Base-by-base conservation (phyloP, 2,888 invertebrate genomes). In the Sphaerophoria taeniata region DNA sequence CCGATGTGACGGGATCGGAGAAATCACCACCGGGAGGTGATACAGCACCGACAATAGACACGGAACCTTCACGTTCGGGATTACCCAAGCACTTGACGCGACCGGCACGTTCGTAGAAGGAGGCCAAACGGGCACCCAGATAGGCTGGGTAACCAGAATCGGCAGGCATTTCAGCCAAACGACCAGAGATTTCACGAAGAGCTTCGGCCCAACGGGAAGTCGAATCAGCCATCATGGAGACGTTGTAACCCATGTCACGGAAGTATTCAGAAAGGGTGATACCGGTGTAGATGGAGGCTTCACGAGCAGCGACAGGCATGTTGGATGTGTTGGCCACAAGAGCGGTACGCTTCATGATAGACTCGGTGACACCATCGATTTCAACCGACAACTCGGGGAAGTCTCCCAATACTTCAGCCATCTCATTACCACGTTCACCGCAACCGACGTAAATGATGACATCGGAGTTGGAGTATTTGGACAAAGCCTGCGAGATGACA, bases 191-290 rank as follows among this genome's bases (percentile, higher is more conserved):
- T 95, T 99, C 99, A 94, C 99, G 95, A 93, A 99, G 95, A 89
- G 99, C 99, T 93, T 99, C 99, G 84, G 99, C 99, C 99, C 99
- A 99, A 93, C 99, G 98, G 12, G 99, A 99, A 24, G 99, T 99
- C 36, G 99, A 99, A 93, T 99, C 99, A 87, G 99, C 99, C 99
- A 99, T 99, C 99, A 99, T 99, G 89, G 99, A 98, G 58, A 99
- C 99, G 92, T 99, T 98, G 95, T 99, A 98, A 91, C 99, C 99
- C 99, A 99, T 99, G 93, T 97, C 97, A 90, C 97, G 95, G 96
- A 99, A 99, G 93, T 99, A 99, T 93, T 99, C 99, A 34, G 99
- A 98, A n/a, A 99, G 94, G 0, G 99, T 99, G 93, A 99, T 99
- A 89, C 98, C 98, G 84, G 99, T 99, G 93, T 99, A 99, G 92